A percentile compares a stretch with the other conserved stretches of the same genome.
Evolutionary conservation across 2,888 invertebrate genomes (phyloP).

Genomic region (Helleia helle): DNA sequence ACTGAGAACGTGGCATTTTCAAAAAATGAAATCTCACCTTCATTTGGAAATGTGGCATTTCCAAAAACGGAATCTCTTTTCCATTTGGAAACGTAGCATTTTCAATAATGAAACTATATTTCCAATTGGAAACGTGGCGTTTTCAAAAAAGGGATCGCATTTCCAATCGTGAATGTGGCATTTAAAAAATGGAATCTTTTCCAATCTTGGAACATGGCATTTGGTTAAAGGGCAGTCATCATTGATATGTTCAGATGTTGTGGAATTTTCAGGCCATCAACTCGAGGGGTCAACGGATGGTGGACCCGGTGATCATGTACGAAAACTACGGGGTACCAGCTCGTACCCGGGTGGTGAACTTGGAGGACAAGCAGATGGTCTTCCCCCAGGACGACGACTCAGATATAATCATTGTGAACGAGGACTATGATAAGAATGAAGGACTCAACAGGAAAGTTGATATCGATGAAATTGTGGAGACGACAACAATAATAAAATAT

Average conservation of each 20-base stretch:
- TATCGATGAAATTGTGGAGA: constrained; percentile 19
- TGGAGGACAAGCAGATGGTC: constrained; percentile 54
- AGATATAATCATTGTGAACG: constrained; percentile 62
- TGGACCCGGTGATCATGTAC: constrained; percentile 56
- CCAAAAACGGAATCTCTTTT: not conserved
- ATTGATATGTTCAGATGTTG: constrained; percentile 80
- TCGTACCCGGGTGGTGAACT: constrained; percentile 43
- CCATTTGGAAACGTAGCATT: too few relatives aligned
- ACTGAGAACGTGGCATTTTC: not conserved
- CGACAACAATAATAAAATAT: too few relatives aligned
- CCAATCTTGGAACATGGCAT: not conserved
- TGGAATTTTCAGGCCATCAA: constrained; percentile 88
- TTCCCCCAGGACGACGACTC: constrained; percentile 59
- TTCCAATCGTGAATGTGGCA: too few relatives aligned
- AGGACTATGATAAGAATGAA: constrained; percentile 48
- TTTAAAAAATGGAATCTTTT: constrained; percentile 5
- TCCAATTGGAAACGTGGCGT: too few relatives aligned
- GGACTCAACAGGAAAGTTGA: constrained; percentile 30
- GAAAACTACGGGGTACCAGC: constrained; percentile 50
- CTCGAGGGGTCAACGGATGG: constrained; percentile 81
- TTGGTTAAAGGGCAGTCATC: constrained; percentile 30
- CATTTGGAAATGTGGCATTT: too few relatives aligned
- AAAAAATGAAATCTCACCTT: not conserved
- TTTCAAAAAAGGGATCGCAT: constrained; percentile 4
- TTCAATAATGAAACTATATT: constrained; percentile 2